Percentiles rank a stretch among this genome's conserved stretches.
Conservation (phyloP, 2,113 vertebrate genomes). For the Parotia lawesii region DNA sequence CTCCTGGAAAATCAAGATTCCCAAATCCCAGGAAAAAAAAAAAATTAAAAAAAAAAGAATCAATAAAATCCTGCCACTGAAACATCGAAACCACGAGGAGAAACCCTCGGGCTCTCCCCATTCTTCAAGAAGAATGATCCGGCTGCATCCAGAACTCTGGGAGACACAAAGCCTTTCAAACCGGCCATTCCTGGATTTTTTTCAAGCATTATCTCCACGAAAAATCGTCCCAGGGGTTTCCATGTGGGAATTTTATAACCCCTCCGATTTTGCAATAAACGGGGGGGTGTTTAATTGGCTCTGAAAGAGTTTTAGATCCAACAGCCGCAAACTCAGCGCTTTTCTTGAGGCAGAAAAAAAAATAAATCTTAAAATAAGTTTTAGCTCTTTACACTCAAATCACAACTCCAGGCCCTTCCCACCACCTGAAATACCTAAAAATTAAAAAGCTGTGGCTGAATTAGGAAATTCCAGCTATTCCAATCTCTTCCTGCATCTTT, state of each 20-base stretch:
- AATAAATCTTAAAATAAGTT: neutral
- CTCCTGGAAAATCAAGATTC: neutral
- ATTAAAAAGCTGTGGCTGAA: neutral
- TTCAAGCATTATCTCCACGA: slow-evolving; percentile 13
- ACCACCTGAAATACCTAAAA: neutral
- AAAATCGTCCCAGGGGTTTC: neutral
- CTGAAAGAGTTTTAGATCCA: neutral
- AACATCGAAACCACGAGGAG: neutral
- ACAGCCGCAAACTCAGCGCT: neutral
- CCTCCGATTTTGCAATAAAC: neutral
- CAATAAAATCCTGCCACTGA: neutral
- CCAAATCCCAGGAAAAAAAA: neutral
- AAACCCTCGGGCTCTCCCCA: neutral
- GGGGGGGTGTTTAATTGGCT: neutral
- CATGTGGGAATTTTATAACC: neutral
- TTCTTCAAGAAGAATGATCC: neutral
- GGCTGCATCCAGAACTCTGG: neutral
- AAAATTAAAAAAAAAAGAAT: too few species aligned
- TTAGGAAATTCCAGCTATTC: neutral
- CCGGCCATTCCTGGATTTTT: neutral
- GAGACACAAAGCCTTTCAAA: neutral
- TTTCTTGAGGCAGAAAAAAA: neutral
- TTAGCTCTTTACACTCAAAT: neutral
- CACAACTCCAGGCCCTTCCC: neutral
- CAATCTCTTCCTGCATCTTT: neutral